Evolutionary conservation across 2,797 vertebrate species (phyloP), one percentile per base, ranked within the genome.

Genomic region (Notolepis coatsorum): DNA sequence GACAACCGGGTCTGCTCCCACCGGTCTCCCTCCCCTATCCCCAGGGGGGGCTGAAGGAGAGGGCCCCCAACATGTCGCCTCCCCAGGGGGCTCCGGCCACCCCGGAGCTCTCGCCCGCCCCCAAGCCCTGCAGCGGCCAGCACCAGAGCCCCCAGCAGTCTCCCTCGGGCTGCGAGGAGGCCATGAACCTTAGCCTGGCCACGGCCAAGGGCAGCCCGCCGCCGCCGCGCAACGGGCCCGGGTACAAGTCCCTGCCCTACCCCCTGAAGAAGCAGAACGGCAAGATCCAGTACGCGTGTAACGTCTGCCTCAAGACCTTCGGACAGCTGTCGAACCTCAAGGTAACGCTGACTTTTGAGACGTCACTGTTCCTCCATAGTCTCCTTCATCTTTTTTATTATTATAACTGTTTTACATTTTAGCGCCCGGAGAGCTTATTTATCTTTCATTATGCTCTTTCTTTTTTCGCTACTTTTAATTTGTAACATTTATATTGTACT

Each of bases 301-400:
- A 93, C 18, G 57, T 94, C 82, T 96, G 96, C 46, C 47, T 88
- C 18, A 97, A 96, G 88, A 94, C 84, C 9, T 96, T 97, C 0
- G 91, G 95, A 52, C 96, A 97, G 68, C 93, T 97, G 47, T 97
- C 96, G 15, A 97, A 97, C 78, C 92, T 96, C 47, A 97, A 96
- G 94, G 96, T 96, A 88, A 72, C n/a, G n/a, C n/a, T n/a, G n/a
- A n/a, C n/a, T n/a, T n/a, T n/a, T n/a, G n/a, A n/a, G n/a, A n/a
- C n/a, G n/a, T n/a, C n/a, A n/a, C n/a, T n/a, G n/a, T n/a, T n/a
- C n/a, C n/a, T n/a, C n/a, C n/a, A 12, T 1, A 49, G 6, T 49
- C 47, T 5, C 15, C 1, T 17, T 2, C 21, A 10, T 27, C 8
- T n/a, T 10, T 2, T 28, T 10, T 31, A 5, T 17, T 58, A 8